Conservation (phyloP, 2,888 invertebrate genomes). For the Caenorhabditis auriculariae region DNA sequence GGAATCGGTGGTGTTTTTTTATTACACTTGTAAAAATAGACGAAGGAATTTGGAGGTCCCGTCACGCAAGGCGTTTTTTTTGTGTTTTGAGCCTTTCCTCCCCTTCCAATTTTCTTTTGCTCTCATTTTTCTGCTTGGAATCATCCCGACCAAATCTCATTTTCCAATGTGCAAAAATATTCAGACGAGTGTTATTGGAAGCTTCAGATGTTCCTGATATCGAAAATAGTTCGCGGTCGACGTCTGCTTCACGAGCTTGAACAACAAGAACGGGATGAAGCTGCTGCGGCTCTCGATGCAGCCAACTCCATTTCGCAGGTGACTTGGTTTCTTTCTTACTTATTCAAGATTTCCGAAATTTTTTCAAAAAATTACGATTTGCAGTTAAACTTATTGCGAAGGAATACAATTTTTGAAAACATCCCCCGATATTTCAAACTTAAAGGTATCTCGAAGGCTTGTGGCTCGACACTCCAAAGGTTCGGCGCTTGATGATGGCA, state of each 20-base stretch:
- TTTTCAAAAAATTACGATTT: too few relatives aligned
- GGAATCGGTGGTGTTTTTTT: too few relatives aligned
- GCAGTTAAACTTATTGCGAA: too few relatives aligned
- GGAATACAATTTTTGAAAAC: too few relatives aligned
- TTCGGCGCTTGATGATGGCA: not conserved
- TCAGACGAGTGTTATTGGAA: too few relatives aligned
- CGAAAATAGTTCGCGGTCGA: constrained; percentile 61
- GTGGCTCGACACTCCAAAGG: not conserved
- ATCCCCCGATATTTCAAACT: too few relatives aligned
- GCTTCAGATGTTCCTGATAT: constrained; percentile 58
- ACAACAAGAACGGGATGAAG: constrained; percentile 56
- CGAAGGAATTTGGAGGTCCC: too few relatives aligned
- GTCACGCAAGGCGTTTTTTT: too few relatives aligned
- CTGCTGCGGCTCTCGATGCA: constrained; percentile 27
- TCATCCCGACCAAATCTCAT: not conserved
- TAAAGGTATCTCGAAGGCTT: not conserved
- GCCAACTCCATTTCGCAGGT: constrained; percentile 23
- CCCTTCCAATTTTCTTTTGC: not conserved
- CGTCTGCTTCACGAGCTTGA: constrained; percentile 59
- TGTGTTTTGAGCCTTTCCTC: too few relatives aligned
- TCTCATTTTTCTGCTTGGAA: not conserved
- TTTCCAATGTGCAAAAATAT: too few relatives aligned
- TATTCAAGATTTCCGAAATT: too few relatives aligned
- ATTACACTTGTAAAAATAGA: too few relatives aligned
- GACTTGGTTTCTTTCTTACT: not conserved